Base-by-base conservation (phyloP, 2,113 vertebrate species). In the Hiodon alosoides region DNA sequence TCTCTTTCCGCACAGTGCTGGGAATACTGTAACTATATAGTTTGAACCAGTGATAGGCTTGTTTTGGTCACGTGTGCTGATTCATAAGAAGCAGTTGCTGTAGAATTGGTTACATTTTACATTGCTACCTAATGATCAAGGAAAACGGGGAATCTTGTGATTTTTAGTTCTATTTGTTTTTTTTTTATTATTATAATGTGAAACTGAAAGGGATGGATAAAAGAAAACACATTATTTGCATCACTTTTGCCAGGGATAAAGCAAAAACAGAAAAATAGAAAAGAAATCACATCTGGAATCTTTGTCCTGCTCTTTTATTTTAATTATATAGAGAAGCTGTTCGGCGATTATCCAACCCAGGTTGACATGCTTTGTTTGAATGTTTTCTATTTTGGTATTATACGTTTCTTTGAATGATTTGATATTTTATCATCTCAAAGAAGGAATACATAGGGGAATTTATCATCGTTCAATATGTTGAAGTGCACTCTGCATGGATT, bases 1-100 rank as follows among this genome's bases (percentile, higher is more conserved):
- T 67, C 78, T 71, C 66, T 68, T 60, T 74, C 77, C 77, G 73
- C 73, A 76, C 76, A 75, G 16, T 77, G 77, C 78, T 80, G 88
- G 89, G 88, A 87, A 84, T 87, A 90, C 88, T 86, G 86, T 82
- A 86, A 84, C 82, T 89, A 91, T 85, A 90, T 91, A 91, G 92
- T 89, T 83, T 88, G 83, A 87, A 85, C 78, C 79, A 78, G 79
- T 84, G 85, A 90, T 93, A 90, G 92, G 93, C 88, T 86, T 81
- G 73, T 58, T 46, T n/a, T n/a, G 31, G 83, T 91, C 93, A 93
- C 90, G 90, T 93, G 94, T 82, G 78, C 69, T 65, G 78, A 72
- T 84, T 83, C 85, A 81, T 84, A 87, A 89, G 87, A 86, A 82
- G 88, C 86, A 79, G 85, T 80, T 86, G 83, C 80, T 82, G 82